These are phyloP conservation scores for Acanthisitta chloris DNA, from an alignment of 2,113 vertebrate species.

Conservation along the genomic window DNA sequence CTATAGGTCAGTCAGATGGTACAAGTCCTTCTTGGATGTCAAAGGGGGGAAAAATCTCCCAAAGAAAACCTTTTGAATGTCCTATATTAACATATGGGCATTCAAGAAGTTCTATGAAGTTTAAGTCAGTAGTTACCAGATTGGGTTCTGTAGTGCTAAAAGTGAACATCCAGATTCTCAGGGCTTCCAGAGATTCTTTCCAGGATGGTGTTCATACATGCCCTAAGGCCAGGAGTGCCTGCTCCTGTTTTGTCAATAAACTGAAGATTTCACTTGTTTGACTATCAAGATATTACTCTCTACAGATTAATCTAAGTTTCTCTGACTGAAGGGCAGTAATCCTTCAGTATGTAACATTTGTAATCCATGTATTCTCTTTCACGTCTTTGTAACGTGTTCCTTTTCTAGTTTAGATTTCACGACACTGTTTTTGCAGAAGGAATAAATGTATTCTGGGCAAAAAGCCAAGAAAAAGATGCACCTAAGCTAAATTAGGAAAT, in stretches of 20 bases:
- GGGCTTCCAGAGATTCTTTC: background rate
- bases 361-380: background rate
- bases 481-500: constrained; percentile 36
- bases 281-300: background rate
- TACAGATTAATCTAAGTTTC: background rate
- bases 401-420: background rate
- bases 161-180: background rate
- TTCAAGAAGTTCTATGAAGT: background rate
- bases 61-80: background rate
- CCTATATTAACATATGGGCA: background rate
- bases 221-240: background rate
- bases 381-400: background rate
- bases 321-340: background rate
- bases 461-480: constrained; percentile 31
- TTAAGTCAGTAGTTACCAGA: background rate
- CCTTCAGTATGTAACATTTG: background rate
- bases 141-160: background rate
- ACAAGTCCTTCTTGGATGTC: background rate
- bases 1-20: background rate
- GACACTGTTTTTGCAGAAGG: background rate
- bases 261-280: background rate
- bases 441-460: constrained; percentile 40
- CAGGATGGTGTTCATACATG: background rate
- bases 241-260: background rate
- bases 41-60: background rate